These are phyloP conservation scores for Zygogramma bicolorata DNA, from an alignment of 2,888 invertebrate genomes.

Conservation along the genomic window DNA sequence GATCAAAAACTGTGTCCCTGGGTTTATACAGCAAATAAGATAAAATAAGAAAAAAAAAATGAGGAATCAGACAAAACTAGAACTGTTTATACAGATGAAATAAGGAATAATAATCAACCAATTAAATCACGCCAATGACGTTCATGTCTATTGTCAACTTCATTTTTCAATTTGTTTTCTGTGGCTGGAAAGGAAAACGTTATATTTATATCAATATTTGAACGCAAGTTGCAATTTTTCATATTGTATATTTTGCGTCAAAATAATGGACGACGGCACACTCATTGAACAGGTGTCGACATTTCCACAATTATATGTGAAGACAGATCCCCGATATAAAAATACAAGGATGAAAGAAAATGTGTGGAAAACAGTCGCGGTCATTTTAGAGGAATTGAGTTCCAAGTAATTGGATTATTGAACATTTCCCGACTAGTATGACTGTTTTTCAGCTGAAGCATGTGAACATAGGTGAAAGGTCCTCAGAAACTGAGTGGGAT, in stretches of 20 bases:
- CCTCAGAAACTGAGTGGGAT: too few species aligned
- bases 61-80: too few species aligned
- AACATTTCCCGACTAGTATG: background rate
- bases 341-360: conserved; percentile 6
- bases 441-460: background rate
- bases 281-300: conserved; percentile 2
- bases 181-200: too few species aligned
- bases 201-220: background rate
- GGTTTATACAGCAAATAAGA: too few species aligned
- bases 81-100: too few species aligned
- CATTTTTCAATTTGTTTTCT: background rate
- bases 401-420: background rate
- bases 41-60: too few species aligned
- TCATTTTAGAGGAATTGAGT: background rate
- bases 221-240: background rate
- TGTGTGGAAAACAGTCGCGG: background rate
- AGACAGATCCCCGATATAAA: background rate
- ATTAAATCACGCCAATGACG: too few species aligned
- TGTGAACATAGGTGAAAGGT: background rate
- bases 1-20: too few species aligned
- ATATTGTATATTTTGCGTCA: background rate
- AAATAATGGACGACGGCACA: background rate
- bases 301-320: background rate
- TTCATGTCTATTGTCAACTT: background rate
- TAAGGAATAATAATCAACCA: too few species aligned